A percentile compares a stretch with the other conserved stretches of the same genome.
Evolutionary conservation across 2,113 vertebrate genomes (phyloP).

Genomic region (Tricholaema leucomelas): DNA sequence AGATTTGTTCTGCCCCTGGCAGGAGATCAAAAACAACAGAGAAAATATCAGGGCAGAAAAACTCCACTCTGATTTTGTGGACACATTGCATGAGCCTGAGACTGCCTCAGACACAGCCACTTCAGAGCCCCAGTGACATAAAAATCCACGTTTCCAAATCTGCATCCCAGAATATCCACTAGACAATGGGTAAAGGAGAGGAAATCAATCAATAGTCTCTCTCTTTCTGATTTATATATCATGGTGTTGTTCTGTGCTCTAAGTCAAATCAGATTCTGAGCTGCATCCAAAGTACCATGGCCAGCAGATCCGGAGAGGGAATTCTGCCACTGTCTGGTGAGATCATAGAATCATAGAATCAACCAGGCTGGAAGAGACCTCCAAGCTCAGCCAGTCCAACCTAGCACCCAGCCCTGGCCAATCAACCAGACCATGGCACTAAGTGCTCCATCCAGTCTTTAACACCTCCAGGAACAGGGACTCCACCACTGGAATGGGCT

Average conservation of each 20-base stretch:
- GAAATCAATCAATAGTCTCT: neutral
- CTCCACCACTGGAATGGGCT: too few species aligned
- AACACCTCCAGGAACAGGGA: too few species aligned
- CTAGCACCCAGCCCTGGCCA: too few species aligned
- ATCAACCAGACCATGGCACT: too few species aligned
- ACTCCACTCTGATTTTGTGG: neutral
- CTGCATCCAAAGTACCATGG: too few species aligned
- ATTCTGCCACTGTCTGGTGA: too few species aligned
- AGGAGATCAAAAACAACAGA: neutral
- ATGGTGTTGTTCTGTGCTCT: neutral
- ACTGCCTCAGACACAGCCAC: neutral
- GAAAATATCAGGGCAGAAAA: neutral
- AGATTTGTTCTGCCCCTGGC: neutral
- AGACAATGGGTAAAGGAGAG: neutral
- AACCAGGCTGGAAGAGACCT: too few species aligned
- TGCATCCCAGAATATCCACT: neutral
- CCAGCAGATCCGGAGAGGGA: too few species aligned
- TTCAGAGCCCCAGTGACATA: neutral
- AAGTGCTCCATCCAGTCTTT: too few species aligned
- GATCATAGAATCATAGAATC: too few species aligned
- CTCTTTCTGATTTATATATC: neutral
- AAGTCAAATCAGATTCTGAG: neutral
- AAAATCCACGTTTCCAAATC: neutral
- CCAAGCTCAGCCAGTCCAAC: too few species aligned
- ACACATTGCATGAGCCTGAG: neutral